Evolutionary conservation across 2,113 vertebrate species (phyloP).

Genomic region (Romanogobio albipinnatus): DNA sequence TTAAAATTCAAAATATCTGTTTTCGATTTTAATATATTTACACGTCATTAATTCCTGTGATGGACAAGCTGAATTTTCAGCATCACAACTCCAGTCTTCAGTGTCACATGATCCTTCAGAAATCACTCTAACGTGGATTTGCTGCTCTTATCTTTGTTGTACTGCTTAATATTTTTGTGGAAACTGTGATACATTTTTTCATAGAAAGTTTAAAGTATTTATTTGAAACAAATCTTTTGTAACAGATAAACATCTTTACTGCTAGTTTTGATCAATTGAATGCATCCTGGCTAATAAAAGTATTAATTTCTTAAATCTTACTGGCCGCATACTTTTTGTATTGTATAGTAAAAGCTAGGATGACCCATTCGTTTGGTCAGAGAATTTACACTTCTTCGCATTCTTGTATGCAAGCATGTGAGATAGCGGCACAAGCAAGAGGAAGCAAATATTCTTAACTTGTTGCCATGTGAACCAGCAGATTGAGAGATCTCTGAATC

Average conservation of each 20-base stretch:
- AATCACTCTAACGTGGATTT: too few species aligned
- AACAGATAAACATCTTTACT: neutral
- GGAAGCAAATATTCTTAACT: slow-evolving; percentile 20
- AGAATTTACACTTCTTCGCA: neutral
- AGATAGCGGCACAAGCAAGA: neutral
- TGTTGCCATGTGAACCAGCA: slow-evolving; percentile 70
- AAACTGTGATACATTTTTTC: too few species aligned
- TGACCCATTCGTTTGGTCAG: neutral
- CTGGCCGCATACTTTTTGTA: neutral
- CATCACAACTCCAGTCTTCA: too few species aligned
- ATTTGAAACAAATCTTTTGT: too few species aligned
- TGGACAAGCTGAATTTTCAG: too few species aligned
- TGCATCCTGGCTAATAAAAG: neutral
- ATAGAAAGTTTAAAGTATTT: too few species aligned
- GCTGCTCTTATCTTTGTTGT: too few species aligned
- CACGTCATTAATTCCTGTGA: too few species aligned
- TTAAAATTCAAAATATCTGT: too few species aligned
- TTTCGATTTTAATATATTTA: too few species aligned
- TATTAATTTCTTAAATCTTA: neutral
- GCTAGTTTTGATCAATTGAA: neutral
- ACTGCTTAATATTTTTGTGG: too few species aligned
- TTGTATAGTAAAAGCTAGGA: neutral
- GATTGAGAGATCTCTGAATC: slow-evolving; percentile 33
- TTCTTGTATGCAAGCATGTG: neutral
- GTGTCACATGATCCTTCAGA: too few species aligned